phyloP scores from a whole-genome alignment of 2,888 invertebrate genomes.

The Drosophila prolongata region DNA sequence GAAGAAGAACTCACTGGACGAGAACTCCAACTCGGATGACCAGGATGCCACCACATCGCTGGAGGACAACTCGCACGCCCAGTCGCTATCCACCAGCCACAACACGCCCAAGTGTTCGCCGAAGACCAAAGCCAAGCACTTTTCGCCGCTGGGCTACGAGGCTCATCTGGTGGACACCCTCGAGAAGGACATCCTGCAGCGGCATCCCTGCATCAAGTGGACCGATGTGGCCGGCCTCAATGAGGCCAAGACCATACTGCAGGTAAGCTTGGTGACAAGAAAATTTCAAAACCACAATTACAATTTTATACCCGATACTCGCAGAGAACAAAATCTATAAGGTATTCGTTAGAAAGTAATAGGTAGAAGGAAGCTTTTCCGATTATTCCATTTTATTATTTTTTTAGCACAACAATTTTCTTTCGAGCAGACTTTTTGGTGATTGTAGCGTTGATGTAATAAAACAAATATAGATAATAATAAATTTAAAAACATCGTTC shows the following conservation, averaged over 20 bases:
- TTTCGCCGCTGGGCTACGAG: slow-evolving; percentile 89
- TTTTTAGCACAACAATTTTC: too few relatives aligned
- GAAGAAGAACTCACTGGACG: slow-evolving; percentile 84
- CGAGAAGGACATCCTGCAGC: slow-evolving; percentile 93
- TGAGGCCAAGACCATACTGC: slow-evolving; percentile 90
- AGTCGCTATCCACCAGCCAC: slow-evolving; percentile 60
- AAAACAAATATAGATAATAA: too few relatives aligned
- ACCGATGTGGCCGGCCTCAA: slow-evolving; percentile 90
- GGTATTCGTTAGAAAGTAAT: too few relatives aligned
- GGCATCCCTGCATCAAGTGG: slow-evolving; percentile 93
- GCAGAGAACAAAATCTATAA: too few relatives aligned
- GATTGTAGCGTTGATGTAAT: too few relatives aligned
- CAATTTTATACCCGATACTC: too few relatives aligned
- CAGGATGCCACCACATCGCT: slow-evolving; percentile 84
- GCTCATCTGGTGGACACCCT: slow-evolving; percentile 91
- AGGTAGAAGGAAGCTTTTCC: too few relatives aligned
- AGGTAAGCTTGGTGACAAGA: slow-evolving; percentile 34
- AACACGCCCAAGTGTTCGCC: slow-evolving; percentile 83
- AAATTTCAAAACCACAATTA: too few relatives aligned
- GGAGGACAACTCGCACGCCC: slow-evolving; percentile 82
- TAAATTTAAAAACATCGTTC: too few relatives aligned
- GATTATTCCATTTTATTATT: too few relatives aligned
- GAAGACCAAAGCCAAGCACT: slow-evolving; percentile 81
- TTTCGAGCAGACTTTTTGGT: too few relatives aligned
- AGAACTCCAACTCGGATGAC: slow-evolving; percentile 85